Evolutionary conservation across 2,888 invertebrate species (phyloP), one percentile per base, ranked within the genome.

Genomic region (Salpingus planirostris): DNA sequence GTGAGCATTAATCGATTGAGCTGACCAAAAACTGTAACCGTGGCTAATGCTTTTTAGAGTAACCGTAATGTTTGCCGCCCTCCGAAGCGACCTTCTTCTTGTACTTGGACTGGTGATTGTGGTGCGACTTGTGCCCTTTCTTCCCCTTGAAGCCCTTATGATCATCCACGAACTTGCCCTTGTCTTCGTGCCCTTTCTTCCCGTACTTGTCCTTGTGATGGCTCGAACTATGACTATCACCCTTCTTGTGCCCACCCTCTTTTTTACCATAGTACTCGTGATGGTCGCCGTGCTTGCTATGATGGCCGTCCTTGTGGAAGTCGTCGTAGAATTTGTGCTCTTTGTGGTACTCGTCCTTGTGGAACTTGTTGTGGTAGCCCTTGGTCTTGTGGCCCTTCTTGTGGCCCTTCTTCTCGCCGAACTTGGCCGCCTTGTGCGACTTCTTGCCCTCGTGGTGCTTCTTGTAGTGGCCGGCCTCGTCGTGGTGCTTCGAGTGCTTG

Each of bases 301-400:
- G 79, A 41, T 78, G 74, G 1, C 81, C 82, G 30, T 76, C 75
- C 58, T 78, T 78, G 61, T 81, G 79, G 59, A 67, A 73, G 59
- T 80, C 79, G 46, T 81, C 81, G 63, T 82, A 82, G 68, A 82
- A 80, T 56, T 80, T 81, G 62, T 83, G 83, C 52, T 82, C 81
- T 51, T 78, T 81, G 57, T 80, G 78, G 62, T 76, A 82, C 57
- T 84, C 84, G 50, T 84, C 83, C 57, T 80, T 80, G 65, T 80
- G 80, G 60, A 80, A 79, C 47, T 80, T 80, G 64, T 84, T 80
- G 65, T 84, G 82, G 62, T 79, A 82, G 1, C 83, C 83, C 60
- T 79, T 80, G 2, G 80, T 80, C 57, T 81, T 81, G 53, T 82
- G 80, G 3, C 83, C 83, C 49, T 80, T 80, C 54, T 81, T 82